These are phyloP conservation scores for Burhinus bistriatus DNA, from an alignment of 2,113 vertebrate genomes.

Conservation along the genomic window DNA sequence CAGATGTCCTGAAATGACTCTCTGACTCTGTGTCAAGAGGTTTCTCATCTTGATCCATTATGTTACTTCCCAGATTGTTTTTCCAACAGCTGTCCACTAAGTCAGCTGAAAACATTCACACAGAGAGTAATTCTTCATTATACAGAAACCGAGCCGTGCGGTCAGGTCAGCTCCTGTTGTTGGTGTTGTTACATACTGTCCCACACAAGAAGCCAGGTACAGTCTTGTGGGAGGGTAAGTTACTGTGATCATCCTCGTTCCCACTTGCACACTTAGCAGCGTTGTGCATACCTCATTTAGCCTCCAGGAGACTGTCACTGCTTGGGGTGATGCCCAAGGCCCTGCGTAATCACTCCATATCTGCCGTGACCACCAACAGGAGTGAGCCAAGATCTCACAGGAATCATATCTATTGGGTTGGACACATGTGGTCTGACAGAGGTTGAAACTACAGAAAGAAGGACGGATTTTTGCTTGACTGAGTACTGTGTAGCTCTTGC, in stretches of 20 bases:
- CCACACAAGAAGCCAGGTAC: not conserved
- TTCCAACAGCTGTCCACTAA: not conserved
- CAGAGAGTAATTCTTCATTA: not conserved
- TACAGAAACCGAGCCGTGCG: not conserved
- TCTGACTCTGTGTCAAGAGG: not conserved
- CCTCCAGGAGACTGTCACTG: not conserved
- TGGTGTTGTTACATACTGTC: not conserved
- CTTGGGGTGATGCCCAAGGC: not conserved
- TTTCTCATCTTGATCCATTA: not conserved
- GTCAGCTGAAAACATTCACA: not conserved
- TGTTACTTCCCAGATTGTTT: not conserved
- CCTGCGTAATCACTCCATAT: not conserved
- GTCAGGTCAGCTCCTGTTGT: not conserved
- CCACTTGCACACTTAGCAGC: fast-evolving
- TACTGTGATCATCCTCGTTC: not conserved
- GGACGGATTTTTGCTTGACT: not conserved
- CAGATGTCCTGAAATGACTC: not conserved
- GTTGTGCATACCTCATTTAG: not conserved
- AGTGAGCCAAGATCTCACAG: not conserved
- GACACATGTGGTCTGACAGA: fast-evolving
- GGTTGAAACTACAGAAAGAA: not conserved
- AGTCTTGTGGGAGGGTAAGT: no score
- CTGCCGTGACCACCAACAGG: not conserved
- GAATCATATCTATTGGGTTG: not conserved
- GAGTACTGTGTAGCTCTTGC: fast-evolving